Evolutionary conservation across 2,888 invertebrate genomes (phyloP), one percentile per base, ranked within the genome.

Genomic region (Drepana falcataria): DNA sequence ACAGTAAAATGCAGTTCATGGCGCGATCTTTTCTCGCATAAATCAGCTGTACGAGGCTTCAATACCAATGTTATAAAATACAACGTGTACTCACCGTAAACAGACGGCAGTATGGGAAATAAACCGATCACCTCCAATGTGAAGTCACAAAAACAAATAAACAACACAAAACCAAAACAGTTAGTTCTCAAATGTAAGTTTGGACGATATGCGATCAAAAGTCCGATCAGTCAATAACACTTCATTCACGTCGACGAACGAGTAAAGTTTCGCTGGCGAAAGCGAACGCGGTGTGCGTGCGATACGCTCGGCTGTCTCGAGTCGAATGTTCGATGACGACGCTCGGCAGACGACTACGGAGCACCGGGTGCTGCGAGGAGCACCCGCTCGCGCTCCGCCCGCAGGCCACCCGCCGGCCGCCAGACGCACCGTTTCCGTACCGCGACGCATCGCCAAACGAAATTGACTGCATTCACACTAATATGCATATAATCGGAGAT

Each of bases 21-120:
- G 69, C 71, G 75, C 79, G 81, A 77, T 82, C 81, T 84, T 77
- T 64, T 81, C 75, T 75, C 74, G 74, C 77, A 85, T 83, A 81
- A 85, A 87, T 86, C 85, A 85, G 81, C 81, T 82, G 83, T 80
- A 75, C 73, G 71, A 71, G 69, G 66, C 72, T 71, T 65, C 74
- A 72, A 77, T 69, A 79, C 74, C 81, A 79, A 83, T 79, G 84
- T 75, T 85, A 84, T 79, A 77, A 83, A 83, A 84, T 79, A 75
- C 77, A 84, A 81, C 73, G 69, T 70, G 82, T 81, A 89, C 90
- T 90, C 68, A 91, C 90, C 85, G 85, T 81, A 84, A 85, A 85
- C 83, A 82, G 80, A 76, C 80, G 79, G 77, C 77, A 73, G 87
- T 79, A 78, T 78, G 75, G 81, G 79, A 84, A 85, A 84, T 81